Evolutionary conservation across 2,113 vertebrate species (phyloP).

Genomic region (Stegostoma tigrinum): DNA sequence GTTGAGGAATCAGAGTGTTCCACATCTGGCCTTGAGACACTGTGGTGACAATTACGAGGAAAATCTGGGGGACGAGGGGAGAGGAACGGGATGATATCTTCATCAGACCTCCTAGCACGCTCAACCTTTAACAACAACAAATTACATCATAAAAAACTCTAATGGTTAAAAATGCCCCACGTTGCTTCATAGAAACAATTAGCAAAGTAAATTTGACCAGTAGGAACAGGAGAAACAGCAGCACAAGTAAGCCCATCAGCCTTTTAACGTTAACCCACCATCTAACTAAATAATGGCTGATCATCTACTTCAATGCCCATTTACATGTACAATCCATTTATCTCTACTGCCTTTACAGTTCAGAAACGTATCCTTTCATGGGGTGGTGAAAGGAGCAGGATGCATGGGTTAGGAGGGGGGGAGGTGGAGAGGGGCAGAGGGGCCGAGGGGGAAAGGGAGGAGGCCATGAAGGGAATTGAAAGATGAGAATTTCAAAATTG

Average conservation of each 20-base stretch:
- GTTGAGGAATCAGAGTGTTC: slow-evolving; percentile 54
- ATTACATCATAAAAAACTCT: neutral
- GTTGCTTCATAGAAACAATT: neutral
- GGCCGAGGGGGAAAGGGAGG: neutral
- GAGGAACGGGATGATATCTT: slow-evolving; percentile 49
- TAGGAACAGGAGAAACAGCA: too few relatives aligned
- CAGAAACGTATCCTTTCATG: too few relatives aligned
- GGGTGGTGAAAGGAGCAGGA: neutral
- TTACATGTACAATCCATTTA: too few relatives aligned
- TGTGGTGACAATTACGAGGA: slow-evolving; percentile 48
- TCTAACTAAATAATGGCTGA: too few relatives aligned
- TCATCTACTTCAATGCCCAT: too few relatives aligned
- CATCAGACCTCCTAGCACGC: slow-evolving; percentile 51
- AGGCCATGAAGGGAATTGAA: neutral
- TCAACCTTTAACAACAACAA: slow-evolving; percentile 56
- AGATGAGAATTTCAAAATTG: too few relatives aligned
- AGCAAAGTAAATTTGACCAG: neutral
- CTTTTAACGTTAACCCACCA: too few relatives aligned
- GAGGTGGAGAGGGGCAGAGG: neutral
- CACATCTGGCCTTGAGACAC: slow-evolving; percentile 48
- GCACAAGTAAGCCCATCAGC: too few relatives aligned
- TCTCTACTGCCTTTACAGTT: too few relatives aligned
- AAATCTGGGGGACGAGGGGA: slow-evolving; percentile 65
- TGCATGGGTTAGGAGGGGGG: neutral
- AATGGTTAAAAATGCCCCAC: neutral